A percentile compares a stretch with the other conserved stretches of the same genome.
Conservation (phyloP, 1,140 invertebrate genomes). For the Whitmania pigra region DNA sequence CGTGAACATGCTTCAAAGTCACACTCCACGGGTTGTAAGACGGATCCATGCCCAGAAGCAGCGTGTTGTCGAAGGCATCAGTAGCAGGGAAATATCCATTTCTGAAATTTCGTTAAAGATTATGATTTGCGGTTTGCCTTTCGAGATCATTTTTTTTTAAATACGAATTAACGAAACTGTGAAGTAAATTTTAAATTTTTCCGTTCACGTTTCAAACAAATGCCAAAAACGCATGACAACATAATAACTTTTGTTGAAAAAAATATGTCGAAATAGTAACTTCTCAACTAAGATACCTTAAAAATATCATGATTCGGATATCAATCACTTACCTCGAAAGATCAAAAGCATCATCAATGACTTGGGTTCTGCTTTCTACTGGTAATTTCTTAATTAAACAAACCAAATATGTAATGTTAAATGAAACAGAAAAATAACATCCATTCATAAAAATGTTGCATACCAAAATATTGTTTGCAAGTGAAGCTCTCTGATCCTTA, state of each 20-base stretch:
- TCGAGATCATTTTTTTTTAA: background rate
- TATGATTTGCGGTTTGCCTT: background rate
- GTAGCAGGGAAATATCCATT: background rate
- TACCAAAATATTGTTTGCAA: background rate
- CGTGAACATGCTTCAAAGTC: background rate
- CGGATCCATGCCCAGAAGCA: background rate
- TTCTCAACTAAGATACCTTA: no score
- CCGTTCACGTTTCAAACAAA: no score
- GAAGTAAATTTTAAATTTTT: no score
- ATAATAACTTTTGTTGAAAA: no score
- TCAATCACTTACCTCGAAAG: background rate
- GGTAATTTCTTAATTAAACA: background rate
- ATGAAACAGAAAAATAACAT: background rate
- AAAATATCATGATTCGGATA: no score
- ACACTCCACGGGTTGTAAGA: background rate
- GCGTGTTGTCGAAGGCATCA: constrained; percentile 3
- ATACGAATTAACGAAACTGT: background rate
- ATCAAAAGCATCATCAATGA: constrained; percentile 9
- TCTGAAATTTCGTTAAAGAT: background rate
- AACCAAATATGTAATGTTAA: background rate
- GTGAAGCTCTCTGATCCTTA: background rate
- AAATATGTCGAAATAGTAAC: no score
- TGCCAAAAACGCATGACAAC: no score
- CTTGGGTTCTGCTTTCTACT: background rate
- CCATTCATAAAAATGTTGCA: background rate